Evolutionary conservation across 53 echinoderm and acorn worm species (phyloP), one percentile per base, ranked within the genome.

Genomic region (Echinometra lucunter): DNA sequence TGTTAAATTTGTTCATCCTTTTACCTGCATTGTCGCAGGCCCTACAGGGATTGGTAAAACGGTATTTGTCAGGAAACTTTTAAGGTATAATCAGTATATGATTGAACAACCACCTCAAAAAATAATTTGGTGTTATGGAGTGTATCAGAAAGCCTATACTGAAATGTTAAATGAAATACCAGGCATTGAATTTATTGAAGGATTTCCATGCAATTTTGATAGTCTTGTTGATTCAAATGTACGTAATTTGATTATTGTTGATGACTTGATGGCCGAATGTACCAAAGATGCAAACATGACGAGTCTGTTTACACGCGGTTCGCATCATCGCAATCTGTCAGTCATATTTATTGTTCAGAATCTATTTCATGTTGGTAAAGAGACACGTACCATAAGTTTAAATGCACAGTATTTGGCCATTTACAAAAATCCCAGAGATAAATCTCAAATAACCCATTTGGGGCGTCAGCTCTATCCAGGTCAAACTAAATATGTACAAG

Each of bases 61-160:
- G 0, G 58, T 88, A 35, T 90, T 93, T 95, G 93, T 93, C 1
- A 55, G 80, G 15, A 95, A 96, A 90, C 63, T 94, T 49, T 95
- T 96, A n/a, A 88, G 66, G 70, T 66, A 85, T 30, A 91, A 89
- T 27, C 88, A 37, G 18, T 38, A 49, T 34, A 66, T 96, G 66
- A 94, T 96, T 92, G 53, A 66, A 35, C 82, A 94, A 44, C 90
- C 91, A 1, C 91, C 91, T 6, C 95, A 96, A 11, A 95, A 74
- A 28, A 96, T 96, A 40, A 57, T 95, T 25, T 96, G 96, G 96
- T 96, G 96, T 88, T 96, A 96, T 49, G 96, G 96, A 2, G 93
- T 95, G 53, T 95, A 95, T 42, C 96, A 96, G 58, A 58, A 74
- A n/a, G 88, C 91, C 40, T 95, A 95, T 37, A 44, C 81, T 0